Evolutionary conservation across 2,888 invertebrate species (phyloP), one percentile per base, ranked within the genome.

Genomic region (Aquatica leii): DNA sequence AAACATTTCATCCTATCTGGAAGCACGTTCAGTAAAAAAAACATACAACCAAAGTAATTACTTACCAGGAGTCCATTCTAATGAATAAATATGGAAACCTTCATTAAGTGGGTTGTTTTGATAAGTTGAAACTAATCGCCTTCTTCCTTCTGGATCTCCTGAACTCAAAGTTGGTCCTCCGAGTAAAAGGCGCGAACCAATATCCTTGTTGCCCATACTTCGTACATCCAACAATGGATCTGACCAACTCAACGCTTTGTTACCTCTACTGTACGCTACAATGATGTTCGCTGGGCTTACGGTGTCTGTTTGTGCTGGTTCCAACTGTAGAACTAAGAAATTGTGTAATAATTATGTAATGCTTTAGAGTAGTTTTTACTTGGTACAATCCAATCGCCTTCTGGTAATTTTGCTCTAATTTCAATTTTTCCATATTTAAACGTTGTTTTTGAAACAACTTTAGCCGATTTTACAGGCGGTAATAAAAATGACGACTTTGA

Each of bases 21-120:
- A 77, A 77, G 20, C 37, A 48, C 59, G 12, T 24, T 20, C 37
- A n/a, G n/a, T n/a, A n/a, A 20, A 1, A 18, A 18, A 46, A 12
- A 15, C 6, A 20, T 37, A 5, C 14, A 40, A 12, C 4, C 14
- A 40, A 5, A 40, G 2, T 5, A 12, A 40, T 40, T 12, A 12
- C n/a, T 40, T 79, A 88, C 88, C 84, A 73, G 86, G 85, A 6
- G 83, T 84, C 93, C 93, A 93, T 55, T 85, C 84, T 0, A 91
- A 60, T 5, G 84, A 83, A 75, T 87, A 93, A 0, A 81, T 81
- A 71, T 92, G 92, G 76, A 86, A 90, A 9, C 84, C 83, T 2
- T 86, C 82, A 9, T 86, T 86, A 85, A 87, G 87, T 0, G 76
- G 68, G 1, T 57, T 67, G 1, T 75, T 74, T 0, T 14, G 41